These are phyloP conservation scores for Passer domesticus DNA, from an alignment of 2,113 vertebrate species.

Conservation along the genomic window DNA sequence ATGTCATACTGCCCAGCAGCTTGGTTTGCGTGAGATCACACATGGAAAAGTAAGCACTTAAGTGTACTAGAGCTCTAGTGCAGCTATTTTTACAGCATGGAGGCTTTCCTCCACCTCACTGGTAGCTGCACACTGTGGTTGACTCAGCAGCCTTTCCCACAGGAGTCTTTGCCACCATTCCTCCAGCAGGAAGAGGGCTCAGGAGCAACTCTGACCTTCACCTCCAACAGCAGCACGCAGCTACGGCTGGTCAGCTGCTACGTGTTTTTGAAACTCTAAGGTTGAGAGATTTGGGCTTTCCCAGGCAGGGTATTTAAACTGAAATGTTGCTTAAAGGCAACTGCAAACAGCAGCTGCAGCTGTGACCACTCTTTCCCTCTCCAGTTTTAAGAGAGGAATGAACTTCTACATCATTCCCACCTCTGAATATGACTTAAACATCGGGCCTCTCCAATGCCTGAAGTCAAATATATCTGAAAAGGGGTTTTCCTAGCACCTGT, in stretches of 20 bases:
- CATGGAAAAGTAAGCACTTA: constrained; percentile 57
- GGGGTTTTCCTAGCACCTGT: not conserved
- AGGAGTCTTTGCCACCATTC: not conserved
- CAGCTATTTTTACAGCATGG: constrained; percentile 25
- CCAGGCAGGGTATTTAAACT: not conserved
- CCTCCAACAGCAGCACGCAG: not conserved
- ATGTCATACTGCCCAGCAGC: constrained; percentile 45
- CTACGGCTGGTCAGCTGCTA: not conserved
- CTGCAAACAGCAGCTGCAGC: not conserved
- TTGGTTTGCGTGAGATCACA: constrained; percentile 60
- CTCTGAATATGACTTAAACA: not conserved
- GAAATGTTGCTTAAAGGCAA: not conserved
- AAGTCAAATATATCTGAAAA: not conserved
- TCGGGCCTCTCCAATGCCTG: not conserved
- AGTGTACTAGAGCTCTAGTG: constrained; percentile 21
- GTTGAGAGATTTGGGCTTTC: constrained; percentile 22
- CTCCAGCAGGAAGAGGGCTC: not conserved
- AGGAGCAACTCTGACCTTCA: constrained; percentile 33
- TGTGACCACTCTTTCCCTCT: not conserved
- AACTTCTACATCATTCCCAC: not conserved
- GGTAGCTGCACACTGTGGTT: not conserved
- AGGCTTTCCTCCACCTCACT: not conserved
- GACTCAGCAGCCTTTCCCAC: constrained; percentile 65
- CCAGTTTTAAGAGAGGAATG: not conserved
- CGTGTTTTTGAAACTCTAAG: constrained; percentile 8